These are phyloP conservation scores for Xestobium rufovillosum DNA, from an alignment of 2,888 invertebrate species.

Conservation along the genomic window DNA sequence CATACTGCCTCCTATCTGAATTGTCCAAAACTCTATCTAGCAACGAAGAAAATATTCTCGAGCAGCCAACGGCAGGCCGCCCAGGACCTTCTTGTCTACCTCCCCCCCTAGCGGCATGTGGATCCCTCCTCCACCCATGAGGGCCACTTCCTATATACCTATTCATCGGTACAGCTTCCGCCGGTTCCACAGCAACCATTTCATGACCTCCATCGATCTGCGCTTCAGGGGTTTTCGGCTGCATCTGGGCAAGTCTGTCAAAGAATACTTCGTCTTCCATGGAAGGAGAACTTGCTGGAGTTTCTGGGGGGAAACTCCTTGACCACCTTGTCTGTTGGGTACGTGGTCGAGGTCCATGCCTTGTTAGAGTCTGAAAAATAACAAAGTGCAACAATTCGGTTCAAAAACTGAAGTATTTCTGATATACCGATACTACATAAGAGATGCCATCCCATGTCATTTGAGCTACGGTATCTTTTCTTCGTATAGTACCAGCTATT, in stretches of 20 bases:
- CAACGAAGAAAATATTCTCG: slow-evolving; percentile 66
- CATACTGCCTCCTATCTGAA: slow-evolving; percentile 78
- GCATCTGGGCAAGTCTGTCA: slow-evolving; percentile 44
- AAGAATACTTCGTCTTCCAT: slow-evolving; percentile 54
- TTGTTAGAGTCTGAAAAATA: slow-evolving; percentile 50
- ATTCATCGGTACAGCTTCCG: neutral
- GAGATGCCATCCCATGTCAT: slow-evolving; percentile 75
- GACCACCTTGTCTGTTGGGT: slow-evolving; percentile 60
- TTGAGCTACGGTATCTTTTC: slow-evolving; percentile 75
- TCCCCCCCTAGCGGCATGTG: slow-evolving; percentile 46
- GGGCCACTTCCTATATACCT: slow-evolving; percentile 30
- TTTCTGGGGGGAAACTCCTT: slow-evolving; percentile 59
- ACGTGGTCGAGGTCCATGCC: slow-evolving; percentile 53
- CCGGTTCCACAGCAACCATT: neutral
- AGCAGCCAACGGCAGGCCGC: slow-evolving; percentile 49
- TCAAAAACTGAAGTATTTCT: neutral
- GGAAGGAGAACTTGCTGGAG: slow-evolving; percentile 19
- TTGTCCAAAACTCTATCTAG: slow-evolving; percentile 86
- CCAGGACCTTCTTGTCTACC: slow-evolving; percentile 29
- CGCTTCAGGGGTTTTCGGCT: too few relatives aligned
- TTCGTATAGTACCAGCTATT: slow-evolving; percentile 41
- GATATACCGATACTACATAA: slow-evolving; percentile 69
- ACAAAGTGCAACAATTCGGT: slow-evolving; percentile 3
- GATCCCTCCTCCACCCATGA: slow-evolving; percentile 46
- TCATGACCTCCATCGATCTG: too few relatives aligned